phyloP scores from a whole-genome alignment of 2,797 vertebrate species.

The Acipenser oxyrinchus region DNA sequence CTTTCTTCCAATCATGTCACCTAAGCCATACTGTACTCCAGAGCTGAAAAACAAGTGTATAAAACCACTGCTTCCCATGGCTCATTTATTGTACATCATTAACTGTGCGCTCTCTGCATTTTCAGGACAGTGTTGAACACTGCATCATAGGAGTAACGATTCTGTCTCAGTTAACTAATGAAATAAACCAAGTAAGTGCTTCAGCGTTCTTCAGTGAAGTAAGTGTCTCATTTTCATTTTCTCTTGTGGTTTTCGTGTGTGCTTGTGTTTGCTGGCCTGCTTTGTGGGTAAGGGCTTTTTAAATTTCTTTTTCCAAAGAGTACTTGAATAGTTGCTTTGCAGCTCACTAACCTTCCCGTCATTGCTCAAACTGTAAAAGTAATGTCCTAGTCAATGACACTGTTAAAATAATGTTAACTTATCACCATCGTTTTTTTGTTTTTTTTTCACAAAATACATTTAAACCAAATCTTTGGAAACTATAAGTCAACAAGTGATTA shows the following conservation, averaged over 20 bases:
- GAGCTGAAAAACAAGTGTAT: too few species aligned
- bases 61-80: too few species aligned
- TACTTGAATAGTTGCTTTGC: neutral
- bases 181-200: conserved; percentile 93
- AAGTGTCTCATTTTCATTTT: conserved; percentile 49
- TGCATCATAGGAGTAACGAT: conserved; percentile 98
- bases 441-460: too few species aligned
- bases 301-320: neutral
- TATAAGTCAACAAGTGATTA: too few species aligned
- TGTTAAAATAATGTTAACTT: too few species aligned
- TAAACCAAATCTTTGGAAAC: too few species aligned
- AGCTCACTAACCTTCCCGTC: neutral
- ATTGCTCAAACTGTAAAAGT: neutral
- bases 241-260: conserved; percentile 29
- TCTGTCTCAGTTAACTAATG: conserved; percentile 94
- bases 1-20: too few species aligned
- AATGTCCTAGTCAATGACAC: too few species aligned
- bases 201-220: conserved; percentile 56
- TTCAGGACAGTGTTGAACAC: conserved; percentile 93
- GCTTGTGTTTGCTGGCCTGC: conserved; percentile 6
- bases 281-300: conserved; percentile 18
- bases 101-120: conserved; percentile 3
- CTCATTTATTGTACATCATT: too few species aligned
- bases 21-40: too few species aligned
- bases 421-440: too few species aligned